phyloP scores from a whole-genome alignment of 2,888 invertebrate genomes.

The Lampropteryx suffumata region DNA sequence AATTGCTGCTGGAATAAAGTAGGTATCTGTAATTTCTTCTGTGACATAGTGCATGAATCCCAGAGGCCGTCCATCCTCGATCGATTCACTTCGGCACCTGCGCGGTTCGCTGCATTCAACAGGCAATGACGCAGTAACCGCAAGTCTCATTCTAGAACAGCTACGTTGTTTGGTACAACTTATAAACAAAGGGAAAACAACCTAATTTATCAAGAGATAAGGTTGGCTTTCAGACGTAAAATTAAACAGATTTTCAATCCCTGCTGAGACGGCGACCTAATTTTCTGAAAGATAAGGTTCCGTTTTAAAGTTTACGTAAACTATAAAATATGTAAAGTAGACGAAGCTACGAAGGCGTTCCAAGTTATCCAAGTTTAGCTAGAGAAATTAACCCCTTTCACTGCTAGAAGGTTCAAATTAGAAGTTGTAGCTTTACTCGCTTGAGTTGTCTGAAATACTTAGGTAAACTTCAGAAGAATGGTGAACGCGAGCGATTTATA shows the following conservation, averaged over 20 bases:
- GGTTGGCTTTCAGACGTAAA: neutral
- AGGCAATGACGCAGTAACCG: constrained; percentile 59
- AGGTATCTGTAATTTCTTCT: neutral
- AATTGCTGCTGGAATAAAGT: too few species aligned
- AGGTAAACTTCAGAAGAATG: too few species aligned
- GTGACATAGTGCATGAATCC: constrained; percentile 42
- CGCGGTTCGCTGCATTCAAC: constrained; percentile 56
- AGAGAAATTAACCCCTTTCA: neutral
- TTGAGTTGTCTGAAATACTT: too few species aligned
- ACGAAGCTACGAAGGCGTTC: neutral
- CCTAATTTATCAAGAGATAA: neutral
- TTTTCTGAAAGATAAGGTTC: neutral
- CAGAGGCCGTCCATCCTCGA: constrained; percentile 37
- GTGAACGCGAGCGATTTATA: too few species aligned
- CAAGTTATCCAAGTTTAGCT: neutral
- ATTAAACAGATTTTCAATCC: neutral
- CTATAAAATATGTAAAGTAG: neutral
- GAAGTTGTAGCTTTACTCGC: neutral
- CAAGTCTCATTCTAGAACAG: neutral
- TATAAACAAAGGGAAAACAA: neutral
- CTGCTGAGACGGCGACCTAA: neutral
- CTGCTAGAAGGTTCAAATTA: neutral
- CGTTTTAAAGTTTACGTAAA: neutral
- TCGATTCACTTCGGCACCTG: constrained; percentile 58
- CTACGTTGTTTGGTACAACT: neutral